Evolutionary conservation across 2,113 vertebrate species (phyloP), one percentile per base, ranked within the genome.

Genomic region (Gobius niger): DNA sequence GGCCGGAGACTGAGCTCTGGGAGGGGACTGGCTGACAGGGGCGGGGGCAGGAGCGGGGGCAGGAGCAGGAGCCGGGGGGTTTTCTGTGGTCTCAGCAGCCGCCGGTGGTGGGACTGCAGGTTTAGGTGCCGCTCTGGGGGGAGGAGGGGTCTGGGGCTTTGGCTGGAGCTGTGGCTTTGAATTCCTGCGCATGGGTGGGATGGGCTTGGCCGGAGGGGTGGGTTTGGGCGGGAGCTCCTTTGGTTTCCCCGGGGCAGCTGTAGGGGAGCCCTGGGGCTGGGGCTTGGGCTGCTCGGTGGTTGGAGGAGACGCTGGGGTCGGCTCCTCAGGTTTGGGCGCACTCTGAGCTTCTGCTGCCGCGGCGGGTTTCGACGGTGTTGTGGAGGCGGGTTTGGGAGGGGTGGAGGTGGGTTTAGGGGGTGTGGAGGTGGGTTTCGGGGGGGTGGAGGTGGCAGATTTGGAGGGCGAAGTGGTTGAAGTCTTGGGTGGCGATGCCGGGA

Each of bases 251-350:
- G 91, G 93, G 41, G 91, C 81, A 81, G 93, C 90, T 78, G 93
- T 85, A 68, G 91, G 87, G 14, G 93, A 92, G 77, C 90, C 93
- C 85, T 94, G 95, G 75, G 90, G 85, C 82, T 95, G 94, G 85
- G 95, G 89, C 70, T 93, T 93, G 47, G 93, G 94, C 64, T 94
- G 94, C 85, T 94, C 95, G 62, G 92, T 95, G 87, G 95, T 95
- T 69, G 95, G 90, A 82, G 85, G 88, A 74, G 89, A 90, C 41
- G 72, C 69, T 24, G 79, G 15, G 16, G 46, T 18, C 13, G 71
- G 14, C 24, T 60, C 34, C 4, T 62, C n/a, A 84, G 7, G 83
- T 47, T 14, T 10, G 50, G 65, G 14, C 71, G 65, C 47, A 12
- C 42, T 65, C 49, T 71, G 72, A 19, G 69, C 63, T 66, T 67